These are phyloP conservation scores for Cylas formicarius DNA, from an alignment of 1,140 invertebrate genomes.

Conservation along the genomic window DNA sequence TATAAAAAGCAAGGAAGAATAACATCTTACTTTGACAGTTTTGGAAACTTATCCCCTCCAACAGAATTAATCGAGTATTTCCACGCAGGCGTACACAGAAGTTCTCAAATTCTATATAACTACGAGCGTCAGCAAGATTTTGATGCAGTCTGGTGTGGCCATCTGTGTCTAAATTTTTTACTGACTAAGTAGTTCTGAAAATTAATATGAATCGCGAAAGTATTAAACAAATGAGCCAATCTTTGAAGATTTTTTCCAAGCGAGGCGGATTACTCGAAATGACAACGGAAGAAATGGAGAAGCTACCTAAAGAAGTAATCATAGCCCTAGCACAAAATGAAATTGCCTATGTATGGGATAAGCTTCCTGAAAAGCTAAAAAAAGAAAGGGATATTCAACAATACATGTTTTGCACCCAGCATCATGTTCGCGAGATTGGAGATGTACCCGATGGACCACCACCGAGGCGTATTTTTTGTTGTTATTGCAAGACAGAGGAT, in stretches of 20 bases:
- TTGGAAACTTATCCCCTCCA: constrained; percentile 36
- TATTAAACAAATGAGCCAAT: too few relatives aligned
- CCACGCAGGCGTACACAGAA: background rate
- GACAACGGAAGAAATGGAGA: too few relatives aligned
- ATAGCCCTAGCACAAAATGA: too few relatives aligned
- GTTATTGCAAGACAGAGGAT: constrained; percentile 1
- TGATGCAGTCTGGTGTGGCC: background rate
- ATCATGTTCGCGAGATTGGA: background rate
- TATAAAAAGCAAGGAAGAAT: constrained; percentile 33
- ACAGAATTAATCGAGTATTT: constrained; percentile 18
- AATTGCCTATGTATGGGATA: too few relatives aligned
- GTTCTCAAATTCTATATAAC: background rate
- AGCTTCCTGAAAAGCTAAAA: constrained; percentile 1
- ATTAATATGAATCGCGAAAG: too few relatives aligned
- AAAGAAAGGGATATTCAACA: background rate
- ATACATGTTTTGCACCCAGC: background rate
- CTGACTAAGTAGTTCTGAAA: too few relatives aligned
- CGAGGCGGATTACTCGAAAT: too few relatives aligned
- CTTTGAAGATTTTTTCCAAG: too few relatives aligned
- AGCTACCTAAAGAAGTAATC: too few relatives aligned
- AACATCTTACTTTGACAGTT: constrained; percentile 32
- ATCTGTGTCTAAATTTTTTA: too few relatives aligned
- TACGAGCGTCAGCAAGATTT: background rate
- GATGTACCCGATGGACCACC: constrained; percentile 3
- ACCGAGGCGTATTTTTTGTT: background rate